Conservation (phyloP, 2,888 invertebrate genomes). For the Luperina nickerlii region DNA sequence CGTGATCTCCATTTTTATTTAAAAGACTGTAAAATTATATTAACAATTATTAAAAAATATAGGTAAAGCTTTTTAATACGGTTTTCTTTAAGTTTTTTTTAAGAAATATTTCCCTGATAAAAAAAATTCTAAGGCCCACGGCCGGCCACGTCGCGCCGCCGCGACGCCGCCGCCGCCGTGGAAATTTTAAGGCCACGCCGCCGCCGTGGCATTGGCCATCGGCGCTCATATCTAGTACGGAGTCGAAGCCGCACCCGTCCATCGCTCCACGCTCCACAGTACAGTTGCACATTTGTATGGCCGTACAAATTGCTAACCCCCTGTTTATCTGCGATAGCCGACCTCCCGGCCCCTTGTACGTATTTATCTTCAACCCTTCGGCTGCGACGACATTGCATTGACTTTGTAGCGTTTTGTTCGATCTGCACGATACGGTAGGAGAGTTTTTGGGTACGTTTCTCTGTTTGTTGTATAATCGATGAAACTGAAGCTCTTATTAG, state of each 20-base stretch:
- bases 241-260: conserved; percentile 63
- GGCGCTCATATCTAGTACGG: too few species aligned
- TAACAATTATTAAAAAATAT: too few species aligned
- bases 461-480: conserved; percentile 36
- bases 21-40: too few species aligned
- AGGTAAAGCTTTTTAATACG: too few species aligned
- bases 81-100: too few species aligned
- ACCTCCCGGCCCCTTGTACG: conserved; percentile 82
- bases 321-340: conserved; percentile 84
- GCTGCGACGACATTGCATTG: conserved; percentile 80
- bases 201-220: too few species aligned
- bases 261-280: conserved; percentile 40
- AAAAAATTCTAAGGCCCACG: too few species aligned
- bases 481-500: neutral
- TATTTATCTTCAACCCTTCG: conserved; percentile 88
- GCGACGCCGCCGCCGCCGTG: too few species aligned
- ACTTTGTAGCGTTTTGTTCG: conserved; percentile 85
- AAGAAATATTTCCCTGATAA: too few species aligned
- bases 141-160: too few species aligned
- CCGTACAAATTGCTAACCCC: conserved; percentile 88
- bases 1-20: too few species aligned
- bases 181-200: too few species aligned
- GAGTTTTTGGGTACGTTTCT: conserved; percentile 43
- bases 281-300: conserved; percentile 84
- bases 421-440: conserved; percentile 68